Evolutionary conservation across 2,113 vertebrate genomes (phyloP).

Genomic region (Periophthalmus modestus): DNA sequence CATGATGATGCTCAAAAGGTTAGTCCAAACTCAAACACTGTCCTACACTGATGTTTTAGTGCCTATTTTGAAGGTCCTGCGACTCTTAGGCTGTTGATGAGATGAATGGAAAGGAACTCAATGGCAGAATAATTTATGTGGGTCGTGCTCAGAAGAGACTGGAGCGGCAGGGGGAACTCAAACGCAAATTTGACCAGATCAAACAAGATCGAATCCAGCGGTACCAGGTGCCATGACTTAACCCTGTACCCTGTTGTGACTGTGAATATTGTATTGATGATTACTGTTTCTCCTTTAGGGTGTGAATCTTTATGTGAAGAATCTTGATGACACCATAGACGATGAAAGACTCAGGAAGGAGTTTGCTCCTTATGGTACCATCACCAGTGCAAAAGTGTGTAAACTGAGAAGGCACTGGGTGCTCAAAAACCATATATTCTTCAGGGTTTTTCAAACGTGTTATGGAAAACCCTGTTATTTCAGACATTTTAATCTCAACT

Average conservation of each 20-base stretch:
- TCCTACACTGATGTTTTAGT: neutral
- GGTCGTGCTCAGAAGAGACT: slow-evolving; percentile 93
- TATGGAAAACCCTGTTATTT: neutral
- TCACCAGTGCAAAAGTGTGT: slow-evolving; percentile 95
- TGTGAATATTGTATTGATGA: neutral
- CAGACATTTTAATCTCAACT: no score
- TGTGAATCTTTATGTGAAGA: slow-evolving; percentile 97
- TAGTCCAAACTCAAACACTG: neutral
- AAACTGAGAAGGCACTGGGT: neutral
- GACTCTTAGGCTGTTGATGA: slow-evolving; percentile 84
- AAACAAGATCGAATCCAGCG: slow-evolving; percentile 90
- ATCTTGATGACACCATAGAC: slow-evolving; percentile 90
- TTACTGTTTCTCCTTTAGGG: slow-evolving; percentile 75
- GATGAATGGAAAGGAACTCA: slow-evolving; percentile 93
- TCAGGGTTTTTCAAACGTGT: neutral
- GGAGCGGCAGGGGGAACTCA: slow-evolving; percentile 92
- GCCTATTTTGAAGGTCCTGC: neutral
- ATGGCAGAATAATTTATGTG: slow-evolving; percentile 85
- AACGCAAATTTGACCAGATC: slow-evolving; percentile 90
- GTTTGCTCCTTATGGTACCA: slow-evolving; percentile 93
- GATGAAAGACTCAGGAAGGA: slow-evolving; percentile 91
- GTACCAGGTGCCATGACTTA: slow-evolving; percentile 84
- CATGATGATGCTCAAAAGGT: slow-evolving; percentile 95
- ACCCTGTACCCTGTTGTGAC: neutral
- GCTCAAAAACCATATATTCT: neutral